These are phyloP conservation scores for Lycocerus yunnanus DNA, from an alignment of 2,888 invertebrate genomes.

Conservation along the genomic window DNA sequence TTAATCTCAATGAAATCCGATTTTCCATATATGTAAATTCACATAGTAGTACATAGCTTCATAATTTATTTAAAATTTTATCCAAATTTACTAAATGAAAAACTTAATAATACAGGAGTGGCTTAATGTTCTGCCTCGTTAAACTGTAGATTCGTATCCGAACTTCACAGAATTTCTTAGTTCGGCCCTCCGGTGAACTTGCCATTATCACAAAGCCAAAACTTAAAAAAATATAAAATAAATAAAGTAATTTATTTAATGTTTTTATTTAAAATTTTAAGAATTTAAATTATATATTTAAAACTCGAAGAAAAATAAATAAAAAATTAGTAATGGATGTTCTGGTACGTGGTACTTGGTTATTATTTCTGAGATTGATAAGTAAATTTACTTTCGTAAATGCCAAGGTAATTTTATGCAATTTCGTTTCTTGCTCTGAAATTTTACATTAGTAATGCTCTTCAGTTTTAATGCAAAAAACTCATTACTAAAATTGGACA, in stretches of 20 bases:
- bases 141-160: background rate
- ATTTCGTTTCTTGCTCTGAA: background rate
- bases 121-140: background rate
- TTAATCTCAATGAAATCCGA: background rate
- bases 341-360: background rate
- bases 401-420: background rate
- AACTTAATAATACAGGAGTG: background rate
- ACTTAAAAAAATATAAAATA: too few species aligned
- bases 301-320: background rate
- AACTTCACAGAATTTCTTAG: background rate
- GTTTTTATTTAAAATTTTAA: too few species aligned
- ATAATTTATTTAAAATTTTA: too few species aligned
- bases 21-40: background rate
- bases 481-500: background rate
- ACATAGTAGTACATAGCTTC: too few species aligned
- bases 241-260: too few species aligned
- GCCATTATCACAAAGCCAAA: too few species aligned
- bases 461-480: background rate
- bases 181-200: background rate
- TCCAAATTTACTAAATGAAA: background rate
- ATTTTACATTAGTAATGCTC: background rate
- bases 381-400: background rate
- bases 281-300: background rate
- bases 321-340: background rate
- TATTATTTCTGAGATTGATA: background rate